Base-by-base conservation (phyloP, 2,888 invertebrate genomes). In the Anoncus sp. region DNA sequence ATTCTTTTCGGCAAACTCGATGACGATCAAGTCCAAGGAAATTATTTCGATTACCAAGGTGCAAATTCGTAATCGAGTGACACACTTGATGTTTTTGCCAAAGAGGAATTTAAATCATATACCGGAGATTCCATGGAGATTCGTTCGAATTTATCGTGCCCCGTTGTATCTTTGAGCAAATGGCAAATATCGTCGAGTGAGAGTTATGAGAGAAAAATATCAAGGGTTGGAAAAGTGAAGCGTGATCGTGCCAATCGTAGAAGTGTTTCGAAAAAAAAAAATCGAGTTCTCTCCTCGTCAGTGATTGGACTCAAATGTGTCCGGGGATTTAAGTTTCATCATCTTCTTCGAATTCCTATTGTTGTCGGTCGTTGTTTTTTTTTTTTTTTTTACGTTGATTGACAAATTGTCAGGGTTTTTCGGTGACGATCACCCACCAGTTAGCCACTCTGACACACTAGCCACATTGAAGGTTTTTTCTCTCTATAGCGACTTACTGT, bases 361-460 rank as follows among this genome's bases (percentile, higher is more conserved):
- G 10, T 10, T 2, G 10, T 38, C 2, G 9, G 10, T 6, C 38
- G 12, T 38, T 38, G 10, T 9, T 38, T 38, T 38, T 40, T n/a
- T 16, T 43, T 60, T 43, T 27, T 24, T 45, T 62, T 62, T 62
- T 27, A 59, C 18, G n/a, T 14, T 49, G 18, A 3, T 59, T 63
- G 40, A 31, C 40, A 75, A 31, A 47, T 40, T 40, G 55, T 55
- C 49, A 49, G 18, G 60, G 35, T 53, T 71, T 65, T 51, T 51
- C 40, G 49, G 47, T 63, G 16, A 47, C 20, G 65, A 38, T 49
- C 47, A 57, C 47, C 10, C 57, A 57, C 10, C 57, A 38, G 7
- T 18, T 18, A 18, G 18, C n/a, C 6, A 31, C 31, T 16, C 12
- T 43, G 7, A 16, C 43, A 57, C 22, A 62, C 35, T n/a, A n/a